phyloP scores from a whole-genome alignment of 2,888 invertebrate species.

The Zaprionus bogoriensis region DNA sequence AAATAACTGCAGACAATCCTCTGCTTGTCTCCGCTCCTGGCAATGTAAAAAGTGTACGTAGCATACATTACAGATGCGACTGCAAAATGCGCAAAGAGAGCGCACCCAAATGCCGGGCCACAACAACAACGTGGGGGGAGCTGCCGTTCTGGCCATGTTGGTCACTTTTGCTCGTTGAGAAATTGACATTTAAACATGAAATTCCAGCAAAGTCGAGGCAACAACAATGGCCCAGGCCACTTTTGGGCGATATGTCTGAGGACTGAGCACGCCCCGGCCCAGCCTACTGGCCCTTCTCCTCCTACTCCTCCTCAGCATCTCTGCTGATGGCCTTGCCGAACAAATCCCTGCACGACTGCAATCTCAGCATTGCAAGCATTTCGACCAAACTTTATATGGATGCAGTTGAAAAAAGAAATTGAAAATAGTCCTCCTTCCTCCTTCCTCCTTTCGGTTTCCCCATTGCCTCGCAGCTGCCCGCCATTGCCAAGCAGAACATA shows the following conservation, averaged over 20 bases:
- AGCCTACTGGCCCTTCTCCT: background rate
- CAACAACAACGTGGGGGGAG: slow-evolving; percentile 14
- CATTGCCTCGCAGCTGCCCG: background rate
- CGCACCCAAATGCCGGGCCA: slow-evolving; percentile 21
- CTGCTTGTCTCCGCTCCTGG: background rate
- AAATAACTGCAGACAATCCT: slow-evolving; percentile 43
- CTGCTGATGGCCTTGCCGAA: slow-evolving; percentile 35
- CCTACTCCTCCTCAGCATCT: background rate
- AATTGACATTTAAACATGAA: slow-evolving; percentile 77
- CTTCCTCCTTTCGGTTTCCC: no score
- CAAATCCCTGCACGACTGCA: slow-evolving; percentile 61
- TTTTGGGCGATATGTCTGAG: slow-evolving; percentile 51
- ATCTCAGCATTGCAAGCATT: slow-evolving; percentile 72
- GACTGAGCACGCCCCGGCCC: slow-evolving; percentile 6
- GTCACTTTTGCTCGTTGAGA: slow-evolving; percentile 72
- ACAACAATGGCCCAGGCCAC: slow-evolving; percentile 55
- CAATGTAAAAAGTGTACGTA: slow-evolving; percentile 38
- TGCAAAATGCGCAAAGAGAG: slow-evolving; percentile 45
- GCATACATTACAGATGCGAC: slow-evolving; percentile 44
- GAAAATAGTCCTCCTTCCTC: slow-evolving; percentile 51
- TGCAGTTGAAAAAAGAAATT: slow-evolving; percentile 68
- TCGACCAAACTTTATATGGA: slow-evolving; percentile 63
- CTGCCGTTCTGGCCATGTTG: slow-evolving; percentile 42
- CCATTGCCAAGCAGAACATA: slow-evolving; percentile 19
- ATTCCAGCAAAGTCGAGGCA: slow-evolving; percentile 58